Conservation (phyloP, 2,888 invertebrate genomes). For the Nemotelus pantherinus region DNA sequence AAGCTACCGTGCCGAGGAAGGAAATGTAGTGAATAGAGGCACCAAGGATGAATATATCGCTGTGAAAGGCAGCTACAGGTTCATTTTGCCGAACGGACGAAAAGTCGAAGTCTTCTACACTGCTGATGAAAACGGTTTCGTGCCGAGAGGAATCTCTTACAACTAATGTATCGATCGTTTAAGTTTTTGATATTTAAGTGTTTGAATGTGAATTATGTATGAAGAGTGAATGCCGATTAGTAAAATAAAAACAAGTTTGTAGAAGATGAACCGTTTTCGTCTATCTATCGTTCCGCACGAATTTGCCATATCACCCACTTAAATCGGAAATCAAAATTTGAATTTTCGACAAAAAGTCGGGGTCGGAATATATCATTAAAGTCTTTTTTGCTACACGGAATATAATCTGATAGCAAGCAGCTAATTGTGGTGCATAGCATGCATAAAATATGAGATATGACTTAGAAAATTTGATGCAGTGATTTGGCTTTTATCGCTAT, state of each 20-base stretch:
- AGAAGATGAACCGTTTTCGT: neutral
- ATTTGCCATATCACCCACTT: neutral
- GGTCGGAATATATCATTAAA: too few species aligned
- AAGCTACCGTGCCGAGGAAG: slow-evolving; percentile 13
- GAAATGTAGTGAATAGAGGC: slow-evolving; percentile 16
- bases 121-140: slow-evolving; percentile 61
- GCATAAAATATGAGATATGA: too few species aligned
- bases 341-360: too few species aligned
- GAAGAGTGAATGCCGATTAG: slow-evolving; percentile 22
- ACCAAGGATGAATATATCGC: slow-evolving; percentile 52
- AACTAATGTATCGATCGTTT: neutral
- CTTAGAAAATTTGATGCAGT: too few species aligned
- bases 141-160: slow-evolving; percentile 57
- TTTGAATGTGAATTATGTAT: neutral
- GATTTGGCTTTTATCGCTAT: too few species aligned
- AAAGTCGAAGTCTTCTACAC: slow-evolving; percentile 60
- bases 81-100: slow-evolving; percentile 59
- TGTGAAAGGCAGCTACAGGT: slow-evolving; percentile 57
- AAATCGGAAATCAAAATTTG: too few species aligned
- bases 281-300: neutral
- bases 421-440: too few species aligned
- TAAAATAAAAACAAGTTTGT: slow-evolving; percentile 13
- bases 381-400: too few species aligned
- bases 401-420: too few species aligned
- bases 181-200: slow-evolving; percentile 12